Conservation (phyloP, 2,888 invertebrate genomes). For the Blera fallax region DNA sequence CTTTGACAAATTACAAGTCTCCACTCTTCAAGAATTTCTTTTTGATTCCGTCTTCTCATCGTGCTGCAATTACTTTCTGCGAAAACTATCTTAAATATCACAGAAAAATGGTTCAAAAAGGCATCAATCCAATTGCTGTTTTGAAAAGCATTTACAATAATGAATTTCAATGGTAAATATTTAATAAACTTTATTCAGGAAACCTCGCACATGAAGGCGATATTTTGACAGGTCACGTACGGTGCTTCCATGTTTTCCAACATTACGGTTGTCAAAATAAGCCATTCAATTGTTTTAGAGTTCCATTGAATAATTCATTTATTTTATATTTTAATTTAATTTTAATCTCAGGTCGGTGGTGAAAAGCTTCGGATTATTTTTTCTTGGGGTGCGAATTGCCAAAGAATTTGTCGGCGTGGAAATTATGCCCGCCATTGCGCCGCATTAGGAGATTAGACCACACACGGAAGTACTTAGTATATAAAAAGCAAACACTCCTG, state of each 20-base stretch:
- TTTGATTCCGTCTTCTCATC: background rate
- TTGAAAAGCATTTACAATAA: conserved; percentile 87
- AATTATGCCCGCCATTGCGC: conserved; percentile 85
- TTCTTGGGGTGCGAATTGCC: conserved; percentile 89
- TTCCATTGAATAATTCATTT: conserved; percentile 48
- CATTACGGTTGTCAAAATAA: conserved; percentile 26
- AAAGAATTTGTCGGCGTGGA: conserved; percentile 90
- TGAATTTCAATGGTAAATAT: conserved; percentile 89
- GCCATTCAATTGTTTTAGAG: background rate
- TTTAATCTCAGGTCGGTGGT: conserved; percentile 87
- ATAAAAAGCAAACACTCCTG: conserved; percentile 38
- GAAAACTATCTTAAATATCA: conserved; percentile 24
- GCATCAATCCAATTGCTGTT: conserved; percentile 83
- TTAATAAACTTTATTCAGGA: conserved; percentile 1
- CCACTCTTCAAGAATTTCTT: conserved; percentile 22
- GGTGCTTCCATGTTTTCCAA: conserved; percentile 1
- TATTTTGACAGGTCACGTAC: conserved; percentile 36
- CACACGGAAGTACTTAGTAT: conserved; percentile 66
- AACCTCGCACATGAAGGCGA: background rate
- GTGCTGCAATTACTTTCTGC: background rate
- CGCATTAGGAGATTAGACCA: conserved; percentile 74
- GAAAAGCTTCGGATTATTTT: conserved; percentile 91
- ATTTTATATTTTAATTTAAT: conserved; percentile 79
- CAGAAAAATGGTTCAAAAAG: conserved; percentile 84
- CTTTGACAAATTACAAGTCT: background rate